A percentile compares a stretch with the other conserved stretches of the same genome.
Conservation (phyloP, 2,888 invertebrate genomes). For the Galerucella calmariensis region DNA sequence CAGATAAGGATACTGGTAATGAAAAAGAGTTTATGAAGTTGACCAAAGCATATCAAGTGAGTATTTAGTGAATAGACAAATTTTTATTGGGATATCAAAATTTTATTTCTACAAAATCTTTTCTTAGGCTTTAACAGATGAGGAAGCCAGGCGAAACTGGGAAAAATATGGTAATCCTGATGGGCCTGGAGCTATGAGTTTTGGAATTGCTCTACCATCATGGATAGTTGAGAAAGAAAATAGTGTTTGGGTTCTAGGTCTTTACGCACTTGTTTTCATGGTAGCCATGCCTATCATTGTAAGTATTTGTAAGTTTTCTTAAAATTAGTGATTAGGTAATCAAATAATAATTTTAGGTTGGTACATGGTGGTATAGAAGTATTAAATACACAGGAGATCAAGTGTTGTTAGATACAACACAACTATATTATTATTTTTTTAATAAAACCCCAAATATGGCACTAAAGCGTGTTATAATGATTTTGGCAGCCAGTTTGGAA, state of each 20-base stretch:
- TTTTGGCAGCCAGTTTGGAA: slow-evolving; percentile 95
- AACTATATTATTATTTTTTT: slow-evolving; percentile 95
- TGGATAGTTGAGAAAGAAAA: slow-evolving; percentile 99
- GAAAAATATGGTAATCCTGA: slow-evolving; percentile 99
- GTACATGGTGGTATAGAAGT: slow-evolving; percentile 99
- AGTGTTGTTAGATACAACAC: slow-evolving; percentile 95
- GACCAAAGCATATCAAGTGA: slow-evolving; percentile 90
- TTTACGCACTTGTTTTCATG: slow-evolving; percentile 98
- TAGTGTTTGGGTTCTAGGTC: slow-evolving; percentile 95
- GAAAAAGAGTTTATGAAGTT: slow-evolving; percentile 97
- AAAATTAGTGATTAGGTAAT: neutral
- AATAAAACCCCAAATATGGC: slow-evolving; percentile 97
- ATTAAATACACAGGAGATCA: slow-evolving; percentile 97
- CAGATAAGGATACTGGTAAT: slow-evolving; percentile 97
- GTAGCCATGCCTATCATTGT: slow-evolving; percentile 90
- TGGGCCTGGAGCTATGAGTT: slow-evolving; percentile 98
- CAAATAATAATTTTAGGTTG: slow-evolving; percentile 69
- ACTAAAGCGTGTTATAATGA: slow-evolving; percentile 95
- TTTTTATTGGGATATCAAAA: too few species aligned
- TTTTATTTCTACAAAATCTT: neutral
- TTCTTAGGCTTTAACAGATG: slow-evolving; percentile 90
- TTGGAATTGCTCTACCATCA: slow-evolving; percentile 98
- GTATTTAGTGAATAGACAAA: neutral
- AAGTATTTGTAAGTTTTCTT: slow-evolving; percentile 58
- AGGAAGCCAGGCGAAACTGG: slow-evolving; percentile 97